These are phyloP conservation scores for Lamellibrachia luymesi DNA, from an alignment of 1,140 invertebrate genomes.

Conservation along the genomic window DNA sequence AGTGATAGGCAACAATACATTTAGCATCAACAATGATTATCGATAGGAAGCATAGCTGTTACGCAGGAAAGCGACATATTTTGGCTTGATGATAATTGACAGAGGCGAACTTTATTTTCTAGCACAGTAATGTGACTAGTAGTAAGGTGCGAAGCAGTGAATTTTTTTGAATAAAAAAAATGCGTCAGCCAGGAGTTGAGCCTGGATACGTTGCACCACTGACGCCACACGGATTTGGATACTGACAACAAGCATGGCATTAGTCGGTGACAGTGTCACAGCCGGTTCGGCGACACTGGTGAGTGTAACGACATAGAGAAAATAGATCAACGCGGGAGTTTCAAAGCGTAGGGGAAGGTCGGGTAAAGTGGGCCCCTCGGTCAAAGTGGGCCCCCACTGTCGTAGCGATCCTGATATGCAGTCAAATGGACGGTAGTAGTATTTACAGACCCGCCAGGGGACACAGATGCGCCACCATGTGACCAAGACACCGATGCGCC, in stretches of 20 bases:
- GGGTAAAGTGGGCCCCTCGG: no score
- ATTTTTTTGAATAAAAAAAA: background rate
- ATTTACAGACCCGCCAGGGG: no score
- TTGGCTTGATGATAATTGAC: background rate
- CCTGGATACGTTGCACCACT: background rate
- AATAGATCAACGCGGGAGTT: no score
- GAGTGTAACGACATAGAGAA: no score
- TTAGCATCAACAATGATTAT: background rate
- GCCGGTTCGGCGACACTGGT: no score
- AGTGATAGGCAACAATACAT: background rate
- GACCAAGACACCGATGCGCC: no score
- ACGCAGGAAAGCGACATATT: background rate
- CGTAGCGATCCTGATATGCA: no score
- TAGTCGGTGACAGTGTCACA: no score
- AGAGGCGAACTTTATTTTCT: background rate
- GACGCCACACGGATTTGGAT: background rate
- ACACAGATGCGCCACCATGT: no score
- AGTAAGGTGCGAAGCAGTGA: background rate
- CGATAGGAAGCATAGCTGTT: background rate
- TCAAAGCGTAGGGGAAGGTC: no score
- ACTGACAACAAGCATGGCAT: background rate
- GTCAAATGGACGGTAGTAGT: no score
- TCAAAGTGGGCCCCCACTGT: no score
- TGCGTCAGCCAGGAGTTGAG: background rate
- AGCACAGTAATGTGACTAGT: background rate